Percentiles rank a stretch among this genome's conserved stretches.
phyloP scores from a whole-genome alignment of 2,888 invertebrate genomes.

The Synanthedon formicaeformis region DNA sequence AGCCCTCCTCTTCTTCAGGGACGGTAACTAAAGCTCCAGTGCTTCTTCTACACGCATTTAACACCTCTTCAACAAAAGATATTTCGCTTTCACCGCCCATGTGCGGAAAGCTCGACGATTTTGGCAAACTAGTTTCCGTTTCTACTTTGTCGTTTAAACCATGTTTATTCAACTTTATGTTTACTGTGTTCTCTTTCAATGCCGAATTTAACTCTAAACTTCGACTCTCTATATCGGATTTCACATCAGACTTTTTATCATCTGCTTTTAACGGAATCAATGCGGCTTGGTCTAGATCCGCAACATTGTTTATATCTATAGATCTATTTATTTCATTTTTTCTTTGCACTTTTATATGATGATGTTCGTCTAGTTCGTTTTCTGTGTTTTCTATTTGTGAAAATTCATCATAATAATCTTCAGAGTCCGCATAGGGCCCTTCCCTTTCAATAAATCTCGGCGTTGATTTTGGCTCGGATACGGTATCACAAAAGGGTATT shows the following conservation, averaged over 20 bases:
- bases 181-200: slow-evolving; percentile 54
- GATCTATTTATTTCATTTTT: slow-evolving; percentile 62
- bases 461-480: slow-evolving; percentile 57
- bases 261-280: slow-evolving; percentile 5
- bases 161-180: slow-evolving; percentile 46
- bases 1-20: slow-evolving; percentile 74
- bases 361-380: slow-evolving; percentile 54
- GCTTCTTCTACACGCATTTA: slow-evolving; percentile 56
- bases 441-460: slow-evolving; percentile 61
- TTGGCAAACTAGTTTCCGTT: slow-evolving; percentile 34
- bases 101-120: slow-evolving; percentile 51
- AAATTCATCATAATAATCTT: slow-evolving; percentile 47
- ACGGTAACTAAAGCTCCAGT: slow-evolving; percentile 68
- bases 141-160: slow-evolving; percentile 30
- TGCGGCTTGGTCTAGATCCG: slow-evolving; percentile 29
- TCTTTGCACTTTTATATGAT: slow-evolving; percentile 53
- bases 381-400: slow-evolving; percentile 48
- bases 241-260: slow-evolving; percentile 35
- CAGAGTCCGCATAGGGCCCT: slow-evolving; percentile 58
- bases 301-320: slow-evolving; percentile 36
- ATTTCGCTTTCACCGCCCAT: slow-evolving; percentile 42
- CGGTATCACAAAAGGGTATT: slow-evolving; percentile 47
- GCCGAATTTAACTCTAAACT: slow-evolving; percentile 41
- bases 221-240: slow-evolving; percentile 45
- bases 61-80: slow-evolving; percentile 57